Evolutionary conservation across 2,113 vertebrate species (phyloP), one percentile per base, ranked within the genome.

Genomic region (Pteropus alecto): DNA sequence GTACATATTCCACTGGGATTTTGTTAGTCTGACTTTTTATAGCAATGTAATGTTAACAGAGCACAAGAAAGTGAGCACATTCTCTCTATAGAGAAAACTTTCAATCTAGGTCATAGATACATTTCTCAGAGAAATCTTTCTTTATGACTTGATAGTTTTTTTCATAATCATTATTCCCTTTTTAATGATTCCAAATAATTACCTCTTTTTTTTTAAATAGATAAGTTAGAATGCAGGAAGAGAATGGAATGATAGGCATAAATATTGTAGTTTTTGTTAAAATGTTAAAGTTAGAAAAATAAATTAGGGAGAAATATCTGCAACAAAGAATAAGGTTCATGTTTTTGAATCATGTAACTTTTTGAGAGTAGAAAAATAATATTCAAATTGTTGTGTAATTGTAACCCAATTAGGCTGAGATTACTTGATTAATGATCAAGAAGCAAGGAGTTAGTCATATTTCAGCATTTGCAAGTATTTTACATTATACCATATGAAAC

Each of bases 1-100:
- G 83, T 98, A 97, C 87, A 98, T 98, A 98, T 96, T 98, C 97
- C 93, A 63, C 85, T 88, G 97, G 97, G 97, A 97, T 98, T 98
- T 97, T 78, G 82, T 97, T 97, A 91, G 96, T 95, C 83, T 98
- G 97, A 89, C 94, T 98, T 98, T 98, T 98, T 98, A 97, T 98
- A 98, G 97, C 73, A 97, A 92, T 76, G 83, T 51, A 97, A 92
- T 88, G 87, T 82, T 96, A 98, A 85, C 77, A 97, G 14, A 51
- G 87, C 43, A 70, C 48, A 96, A 60, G 81, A 38, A 87, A 73
- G 54, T 97, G 88, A 90, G 14, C 65, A 90, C 81, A 89, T 96
- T 86, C 81, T 97, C 97, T 97, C 97, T 93, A 71, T 93, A 95
- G 35, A 28, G 61, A 82, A 96, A 97, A 97, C 77, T 78, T 89